These are phyloP conservation scores for Cheilosia vulpina DNA, from an alignment of 2,888 invertebrate species.

Conservation along the genomic window DNA sequence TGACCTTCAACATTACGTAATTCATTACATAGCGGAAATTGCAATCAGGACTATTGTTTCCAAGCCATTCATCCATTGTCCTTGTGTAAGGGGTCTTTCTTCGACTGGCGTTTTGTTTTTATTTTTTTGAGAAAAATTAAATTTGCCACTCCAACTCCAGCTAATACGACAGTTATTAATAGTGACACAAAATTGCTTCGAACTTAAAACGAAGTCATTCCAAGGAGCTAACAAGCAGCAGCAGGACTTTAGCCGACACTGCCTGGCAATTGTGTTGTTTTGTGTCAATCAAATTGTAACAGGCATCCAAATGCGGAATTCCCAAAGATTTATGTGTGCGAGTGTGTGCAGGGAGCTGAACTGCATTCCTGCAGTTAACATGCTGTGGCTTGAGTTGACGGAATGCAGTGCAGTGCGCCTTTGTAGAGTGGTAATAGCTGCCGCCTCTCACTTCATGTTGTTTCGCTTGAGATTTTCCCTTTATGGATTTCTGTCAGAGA, in stretches of 20 bases:
- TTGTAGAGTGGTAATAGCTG: constrained; percentile 3
- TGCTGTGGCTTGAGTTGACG: neutral
- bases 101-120: neutral
- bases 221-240: constrained; percentile 1
- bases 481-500: constrained; percentile 48
- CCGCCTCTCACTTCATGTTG: constrained; percentile 2
- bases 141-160: constrained; percentile 60
- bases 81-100: constrained; percentile 16
- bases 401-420: constrained; percentile 2
- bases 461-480: constrained; percentile 39
- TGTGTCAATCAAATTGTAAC: constrained; percentile 61
- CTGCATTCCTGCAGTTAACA: constrained; percentile 26
- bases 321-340: constrained; percentile 33
- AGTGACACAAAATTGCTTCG: constrained; percentile 60
- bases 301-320: constrained; percentile 36
- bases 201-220: constrained; percentile 43
- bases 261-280: constrained; percentile 58
- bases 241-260: constrained; percentile 35
- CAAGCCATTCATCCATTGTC: constrained; percentile 35
- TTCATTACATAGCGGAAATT: constrained; percentile 59
- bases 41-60: constrained; percentile 63
- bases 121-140: constrained; percentile 15
- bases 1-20: constrained; percentile 33
- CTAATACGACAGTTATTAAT: constrained; percentile 72
- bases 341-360: constrained; percentile 5